Conservation (phyloP, 2,113 vertebrate species). For the Lepus europaeus region DNA sequence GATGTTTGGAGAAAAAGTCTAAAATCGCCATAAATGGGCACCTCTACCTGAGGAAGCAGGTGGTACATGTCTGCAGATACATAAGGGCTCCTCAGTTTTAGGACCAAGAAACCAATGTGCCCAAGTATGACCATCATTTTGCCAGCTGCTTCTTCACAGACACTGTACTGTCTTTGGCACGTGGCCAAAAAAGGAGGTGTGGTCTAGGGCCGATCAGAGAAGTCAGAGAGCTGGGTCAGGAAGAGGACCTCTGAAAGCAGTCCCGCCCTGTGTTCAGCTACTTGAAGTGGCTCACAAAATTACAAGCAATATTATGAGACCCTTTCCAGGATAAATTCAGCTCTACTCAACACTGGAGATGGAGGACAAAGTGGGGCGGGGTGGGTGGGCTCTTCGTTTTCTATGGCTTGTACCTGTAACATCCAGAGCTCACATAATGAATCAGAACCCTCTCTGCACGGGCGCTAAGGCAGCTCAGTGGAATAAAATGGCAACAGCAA, state of each 20-base stretch:
- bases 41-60: not conserved
- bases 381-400: not conserved
- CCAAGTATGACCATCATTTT: not conserved
- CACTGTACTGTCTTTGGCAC: constrained; percentile 13
- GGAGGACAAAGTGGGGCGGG: not conserved
- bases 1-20: constrained; percentile 8
- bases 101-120: not conserved
- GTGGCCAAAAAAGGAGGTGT: constrained; percentile 65
- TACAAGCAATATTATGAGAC: not conserved
- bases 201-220: not conserved
- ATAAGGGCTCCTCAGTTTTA: not conserved
- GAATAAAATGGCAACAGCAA: not conserved
- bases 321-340: not conserved
- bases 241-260: not conserved
- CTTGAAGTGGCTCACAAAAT: not conserved
- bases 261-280: not conserved
- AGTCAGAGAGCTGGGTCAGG: not conserved
- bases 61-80: not conserved
- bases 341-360: not conserved
- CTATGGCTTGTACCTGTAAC: not conserved
- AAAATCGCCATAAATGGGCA: not conserved
- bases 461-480: not conserved
- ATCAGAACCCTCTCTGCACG: not conserved
- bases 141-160: not conserved
- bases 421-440: not conserved